Evolutionary conservation across 2,113 vertebrate genomes (phyloP).

Genomic region (Odocoileus virginianus): DNA sequence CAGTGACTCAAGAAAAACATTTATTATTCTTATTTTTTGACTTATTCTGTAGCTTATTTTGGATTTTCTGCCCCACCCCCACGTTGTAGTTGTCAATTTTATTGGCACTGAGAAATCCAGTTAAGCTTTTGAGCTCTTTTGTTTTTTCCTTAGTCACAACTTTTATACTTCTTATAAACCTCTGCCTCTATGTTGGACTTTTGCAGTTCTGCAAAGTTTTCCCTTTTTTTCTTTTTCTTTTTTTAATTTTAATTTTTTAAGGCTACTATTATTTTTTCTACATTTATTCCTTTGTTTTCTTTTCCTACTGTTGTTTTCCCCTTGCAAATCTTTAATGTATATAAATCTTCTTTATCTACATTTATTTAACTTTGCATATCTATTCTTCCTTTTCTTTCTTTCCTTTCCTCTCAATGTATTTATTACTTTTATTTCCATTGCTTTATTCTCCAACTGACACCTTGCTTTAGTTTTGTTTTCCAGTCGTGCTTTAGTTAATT

Average conservation of each 20-base stretch:
- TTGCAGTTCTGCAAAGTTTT: neutral
- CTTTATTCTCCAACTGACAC: neutral
- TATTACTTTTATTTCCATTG: neutral
- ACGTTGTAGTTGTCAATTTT: neutral
- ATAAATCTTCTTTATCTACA: neutral
- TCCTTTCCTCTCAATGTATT: neutral
- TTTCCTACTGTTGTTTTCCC: neutral
- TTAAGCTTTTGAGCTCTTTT: neutral
- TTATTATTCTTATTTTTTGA: neutral
- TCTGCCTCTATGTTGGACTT: neutral
- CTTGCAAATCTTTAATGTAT: neutral
- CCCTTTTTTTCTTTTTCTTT: rapidly evolving
- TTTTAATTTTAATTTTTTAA: neutral
- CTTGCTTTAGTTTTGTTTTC: neutral
- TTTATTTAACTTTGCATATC: neutral
- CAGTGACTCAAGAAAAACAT: neutral
- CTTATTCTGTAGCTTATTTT: neutral
- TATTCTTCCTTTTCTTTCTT: neutral
- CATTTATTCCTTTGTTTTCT: neutral
- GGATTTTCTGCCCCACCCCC: rapidly evolving
- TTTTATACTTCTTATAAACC: neutral
- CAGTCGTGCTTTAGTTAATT: neutral
- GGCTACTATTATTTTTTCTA: neutral
- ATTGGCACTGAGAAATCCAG: neutral
- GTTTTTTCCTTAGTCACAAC: neutral